Conservation (phyloP, 2,797 vertebrate species). For the Balearica regulorum region DNA sequence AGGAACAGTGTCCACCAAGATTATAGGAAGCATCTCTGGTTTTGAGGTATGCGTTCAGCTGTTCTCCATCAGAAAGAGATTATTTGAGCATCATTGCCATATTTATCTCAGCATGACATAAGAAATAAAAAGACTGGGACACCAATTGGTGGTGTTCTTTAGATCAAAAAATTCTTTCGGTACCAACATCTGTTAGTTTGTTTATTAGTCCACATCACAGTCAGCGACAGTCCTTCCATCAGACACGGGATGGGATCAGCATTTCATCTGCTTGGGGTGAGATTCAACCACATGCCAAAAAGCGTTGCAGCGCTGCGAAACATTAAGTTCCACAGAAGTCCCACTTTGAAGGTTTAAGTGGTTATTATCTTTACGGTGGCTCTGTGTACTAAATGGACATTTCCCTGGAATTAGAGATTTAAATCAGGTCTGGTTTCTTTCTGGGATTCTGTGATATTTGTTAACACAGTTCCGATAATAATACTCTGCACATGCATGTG, state of each 20-base stretch:
- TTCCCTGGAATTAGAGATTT: not conserved
- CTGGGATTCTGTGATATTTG: not conserved
- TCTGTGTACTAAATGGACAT: not conserved
- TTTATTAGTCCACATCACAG: constrained; percentile 16
- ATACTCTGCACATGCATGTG: not conserved
- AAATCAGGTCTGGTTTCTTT: not conserved
- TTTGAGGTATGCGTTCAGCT: not conserved
- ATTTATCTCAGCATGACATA: not conserved
- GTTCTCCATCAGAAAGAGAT: not conserved
- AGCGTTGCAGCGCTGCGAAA: not conserved
- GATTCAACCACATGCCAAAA: not conserved
- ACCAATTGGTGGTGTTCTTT: not conserved
- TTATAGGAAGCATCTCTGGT: constrained; percentile 10
- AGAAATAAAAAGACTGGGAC: not conserved
- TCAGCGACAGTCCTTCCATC: not conserved
- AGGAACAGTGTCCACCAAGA: not conserved
- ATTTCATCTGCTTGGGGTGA: not conserved
- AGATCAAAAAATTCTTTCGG: constrained; percentile 8
- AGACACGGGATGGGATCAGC: not conserved
- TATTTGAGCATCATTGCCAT: not conserved
- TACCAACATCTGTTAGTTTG: constrained; percentile 5
- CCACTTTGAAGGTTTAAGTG: not conserved
- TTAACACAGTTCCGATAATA: not conserved
- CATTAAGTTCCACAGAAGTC: not conserved
- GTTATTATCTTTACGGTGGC: not conserved